These are phyloP conservation scores for Thunnus thynnus DNA, from an alignment of 2,113 vertebrate genomes.

Conservation along the genomic window DNA sequence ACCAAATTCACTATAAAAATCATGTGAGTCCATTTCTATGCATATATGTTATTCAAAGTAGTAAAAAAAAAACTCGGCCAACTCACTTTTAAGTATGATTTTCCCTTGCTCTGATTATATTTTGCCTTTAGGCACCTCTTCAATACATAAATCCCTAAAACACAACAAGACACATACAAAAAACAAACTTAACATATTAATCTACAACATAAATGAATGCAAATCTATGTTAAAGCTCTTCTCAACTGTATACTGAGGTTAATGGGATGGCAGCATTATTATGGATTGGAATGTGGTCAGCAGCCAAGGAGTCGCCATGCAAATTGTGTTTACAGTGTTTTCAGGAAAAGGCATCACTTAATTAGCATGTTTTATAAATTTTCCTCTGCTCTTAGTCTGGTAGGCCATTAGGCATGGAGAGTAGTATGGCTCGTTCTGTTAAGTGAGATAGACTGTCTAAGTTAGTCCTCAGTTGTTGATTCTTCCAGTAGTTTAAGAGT, in stretches of 20 bases:
- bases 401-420: constrained; percentile 32
- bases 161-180: neutral
- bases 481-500: constrained; percentile 35
- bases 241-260: neutral
- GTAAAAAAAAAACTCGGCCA: neutral
- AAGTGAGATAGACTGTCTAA: constrained; percentile 43
- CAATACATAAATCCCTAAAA: constrained; percentile 17
- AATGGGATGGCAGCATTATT: constrained; percentile 17
- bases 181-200: constrained; percentile 12
- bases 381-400: constrained; percentile 9
- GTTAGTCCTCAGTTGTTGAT: constrained; percentile 43
- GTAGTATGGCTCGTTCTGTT: constrained; percentile 21
- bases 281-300: constrained; percentile 29
- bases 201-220: neutral
- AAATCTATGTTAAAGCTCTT: constrained; percentile 5
- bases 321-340: constrained; percentile 35
- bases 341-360: constrained; percentile 25
- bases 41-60: no score
- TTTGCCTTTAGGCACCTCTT: constrained; percentile 7
- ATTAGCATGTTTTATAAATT: constrained; percentile 38
- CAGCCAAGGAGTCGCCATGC: constrained; percentile 16
- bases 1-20: neutral
- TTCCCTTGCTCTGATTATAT: constrained; percentile 1
- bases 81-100: neutral
- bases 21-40: neutral